Conservation (phyloP, 2,113 vertebrate species). For the Lepidiolamprologus cunningtoni region DNA sequence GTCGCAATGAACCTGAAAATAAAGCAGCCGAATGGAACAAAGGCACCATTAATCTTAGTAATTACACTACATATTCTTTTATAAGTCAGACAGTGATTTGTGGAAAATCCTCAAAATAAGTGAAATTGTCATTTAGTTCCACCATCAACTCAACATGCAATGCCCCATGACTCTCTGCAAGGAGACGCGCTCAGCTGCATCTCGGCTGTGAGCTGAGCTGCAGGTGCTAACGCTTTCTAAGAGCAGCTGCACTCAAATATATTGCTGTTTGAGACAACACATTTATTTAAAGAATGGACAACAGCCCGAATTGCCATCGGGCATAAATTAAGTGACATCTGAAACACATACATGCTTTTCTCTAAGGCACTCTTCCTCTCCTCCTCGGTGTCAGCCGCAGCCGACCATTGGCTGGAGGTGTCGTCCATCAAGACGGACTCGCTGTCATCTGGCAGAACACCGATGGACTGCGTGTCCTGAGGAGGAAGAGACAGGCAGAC, state of each 20-base stretch:
- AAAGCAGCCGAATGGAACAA: not conserved
- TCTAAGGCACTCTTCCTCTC: conserved; percentile 80
- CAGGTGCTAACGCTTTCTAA: not conserved
- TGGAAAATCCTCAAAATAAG: not conserved
- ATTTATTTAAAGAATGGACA: not conserved
- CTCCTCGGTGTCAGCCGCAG: conserved; percentile 75
- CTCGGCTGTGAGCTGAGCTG: not conserved
- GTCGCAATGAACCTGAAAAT: not conserved
- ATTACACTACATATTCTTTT: not conserved
- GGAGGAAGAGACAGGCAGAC: conserved; percentile 1
- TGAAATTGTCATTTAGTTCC: not conserved
- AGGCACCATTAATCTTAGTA: not conserved
- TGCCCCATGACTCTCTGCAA: not conserved
- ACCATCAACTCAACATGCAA: not conserved
- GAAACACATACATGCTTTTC: conserved; percentile 84
- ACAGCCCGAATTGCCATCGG: not conserved
- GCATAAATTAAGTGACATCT: not conserved
- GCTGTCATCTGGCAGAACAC: conserved; percentile 62
- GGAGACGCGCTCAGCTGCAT: not conserved
- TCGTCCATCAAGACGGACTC: conserved; percentile 71
- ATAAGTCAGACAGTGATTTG: not conserved
- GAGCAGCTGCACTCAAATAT: not conserved
- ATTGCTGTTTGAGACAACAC: not conserved
- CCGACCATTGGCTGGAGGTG: conserved; percentile 71
- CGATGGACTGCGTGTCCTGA: conserved; percentile 58